Conservation (phyloP, 2,797 vertebrate genomes). For the Anguilla obscura region DNA sequence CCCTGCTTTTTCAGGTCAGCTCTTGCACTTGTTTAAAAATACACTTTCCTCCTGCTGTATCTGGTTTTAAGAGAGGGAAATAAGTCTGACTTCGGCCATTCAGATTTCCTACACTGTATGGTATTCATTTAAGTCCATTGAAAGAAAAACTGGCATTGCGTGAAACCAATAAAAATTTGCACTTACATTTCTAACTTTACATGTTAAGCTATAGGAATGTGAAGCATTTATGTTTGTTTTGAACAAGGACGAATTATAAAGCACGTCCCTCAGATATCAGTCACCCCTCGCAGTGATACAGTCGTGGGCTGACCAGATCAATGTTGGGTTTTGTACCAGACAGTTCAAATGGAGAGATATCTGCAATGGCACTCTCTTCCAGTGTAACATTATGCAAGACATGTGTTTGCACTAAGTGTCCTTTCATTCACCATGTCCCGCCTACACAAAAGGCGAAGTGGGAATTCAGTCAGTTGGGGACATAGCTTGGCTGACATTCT, state of each 20-base stretch:
- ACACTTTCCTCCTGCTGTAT: not conserved
- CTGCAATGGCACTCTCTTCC: constrained; percentile 50
- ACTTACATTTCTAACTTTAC: not conserved
- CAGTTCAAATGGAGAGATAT: constrained; percentile 22
- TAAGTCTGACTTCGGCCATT: not conserved
- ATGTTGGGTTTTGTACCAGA: not conserved
- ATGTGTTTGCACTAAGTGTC: constrained; percentile 56
- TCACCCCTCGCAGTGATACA: not conserved
- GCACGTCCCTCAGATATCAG: not conserved
- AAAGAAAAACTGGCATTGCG: not conserved
- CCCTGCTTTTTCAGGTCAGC: not conserved
- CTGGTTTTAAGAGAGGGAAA: not conserved
- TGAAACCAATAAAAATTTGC: not conserved
- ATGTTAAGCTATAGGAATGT: not conserved
- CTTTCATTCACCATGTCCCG: constrained; percentile 55
- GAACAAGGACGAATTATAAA: not conserved
- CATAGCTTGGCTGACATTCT: not conserved
- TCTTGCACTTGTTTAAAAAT: not conserved
- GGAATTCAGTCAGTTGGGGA: not conserved
- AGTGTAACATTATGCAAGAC: constrained; percentile 55
- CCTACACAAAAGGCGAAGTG: constrained; percentile 37
- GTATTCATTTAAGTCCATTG: not conserved
- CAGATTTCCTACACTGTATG: not conserved
- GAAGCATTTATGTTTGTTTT: not conserved
- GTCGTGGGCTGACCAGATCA: not conserved